Evolutionary conservation across 1,140 invertebrate genomes (phyloP).

Genomic region (Drosophila ananassae): DNA sequence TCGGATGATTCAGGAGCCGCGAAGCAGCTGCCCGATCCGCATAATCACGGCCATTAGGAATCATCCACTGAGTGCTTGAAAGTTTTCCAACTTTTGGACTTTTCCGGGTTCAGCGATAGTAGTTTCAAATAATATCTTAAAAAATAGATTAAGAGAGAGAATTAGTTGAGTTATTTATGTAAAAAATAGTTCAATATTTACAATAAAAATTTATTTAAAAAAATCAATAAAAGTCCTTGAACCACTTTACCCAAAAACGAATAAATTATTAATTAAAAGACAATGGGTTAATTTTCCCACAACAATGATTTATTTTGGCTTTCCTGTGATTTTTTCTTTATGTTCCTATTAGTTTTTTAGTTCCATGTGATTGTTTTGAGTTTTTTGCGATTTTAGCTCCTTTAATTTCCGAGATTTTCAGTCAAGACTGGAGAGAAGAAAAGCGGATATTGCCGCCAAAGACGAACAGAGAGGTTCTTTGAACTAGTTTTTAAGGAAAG

Average conservation of each 20-base stretch:
- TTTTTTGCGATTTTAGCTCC: neutral
- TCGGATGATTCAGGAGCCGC: neutral
- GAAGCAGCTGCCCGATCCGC: neutral
- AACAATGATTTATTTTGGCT: too few relatives aligned
- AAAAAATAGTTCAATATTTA: too few relatives aligned
- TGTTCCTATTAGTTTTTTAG: too few relatives aligned
- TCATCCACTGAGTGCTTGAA: neutral
- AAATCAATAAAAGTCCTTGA: too few relatives aligned
- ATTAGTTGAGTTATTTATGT: too few relatives aligned
- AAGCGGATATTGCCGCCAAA: neutral
- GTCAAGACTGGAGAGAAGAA: neutral
- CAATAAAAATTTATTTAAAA: too few relatives aligned
- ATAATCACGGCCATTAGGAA: neutral
- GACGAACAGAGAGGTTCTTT: slow-evolving; percentile 17
- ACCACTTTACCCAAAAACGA: too few relatives aligned
- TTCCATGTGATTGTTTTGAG: neutral
- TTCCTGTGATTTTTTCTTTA: neutral
- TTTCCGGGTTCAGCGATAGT: neutral
- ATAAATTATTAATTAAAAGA: too few relatives aligned
- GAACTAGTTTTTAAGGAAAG: slow-evolving; percentile 17
- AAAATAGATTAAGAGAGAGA: too few relatives aligned
- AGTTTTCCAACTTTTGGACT: neutral
- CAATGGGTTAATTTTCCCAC: too few relatives aligned
- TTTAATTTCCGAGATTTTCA: neutral
- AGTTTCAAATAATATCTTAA: neutral